These are phyloP conservation scores for Rhamphomyia laevipes DNA, from an alignment of 2,888 invertebrate species.

Conservation along the genomic window DNA sequence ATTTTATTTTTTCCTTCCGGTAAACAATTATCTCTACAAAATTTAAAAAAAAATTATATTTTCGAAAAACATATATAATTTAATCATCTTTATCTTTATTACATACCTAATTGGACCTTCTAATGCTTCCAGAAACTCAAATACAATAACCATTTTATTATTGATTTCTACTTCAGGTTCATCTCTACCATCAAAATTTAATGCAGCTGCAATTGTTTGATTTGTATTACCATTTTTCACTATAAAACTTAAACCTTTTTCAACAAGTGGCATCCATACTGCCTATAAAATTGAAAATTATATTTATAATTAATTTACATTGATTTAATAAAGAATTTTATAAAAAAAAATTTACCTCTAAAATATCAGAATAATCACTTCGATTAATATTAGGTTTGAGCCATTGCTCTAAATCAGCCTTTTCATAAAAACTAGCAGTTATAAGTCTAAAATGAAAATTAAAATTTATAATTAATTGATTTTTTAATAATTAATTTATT, in stretches of 20 bases:
- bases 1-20: slow-evolving; percentile 56
- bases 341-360: slow-evolving; percentile 37
- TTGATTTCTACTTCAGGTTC: slow-evolving; percentile 61
- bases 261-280: slow-evolving; percentile 58
- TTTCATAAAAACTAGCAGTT: slow-evolving; percentile 71
- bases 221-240: slow-evolving; percentile 44
- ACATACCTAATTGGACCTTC: slow-evolving; percentile 59
- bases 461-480: neutral
- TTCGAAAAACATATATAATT: neutral
- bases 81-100: neutral
- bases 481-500: neutral
- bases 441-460: slow-evolving; percentile 53
- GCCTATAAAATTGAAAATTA: slow-evolving; percentile 26
- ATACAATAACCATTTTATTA: slow-evolving; percentile 57
- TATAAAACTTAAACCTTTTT: slow-evolving; percentile 62
- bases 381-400: slow-evolving; percentile 54
- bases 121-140: slow-evolving; percentile 65
- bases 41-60: slow-evolving; percentile 6
- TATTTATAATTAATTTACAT: neutral
- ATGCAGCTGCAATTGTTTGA: slow-evolving; percentile 51
- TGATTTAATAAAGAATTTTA: neutral
- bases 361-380: slow-evolving; percentile 55
- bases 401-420: slow-evolving; percentile 76
- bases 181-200: slow-evolving; percentile 71
- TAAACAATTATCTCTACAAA: slow-evolving; percentile 46